Conservation (phyloP, 92 coral and sea anemone species). For the Palythoa grandiflora region DNA sequence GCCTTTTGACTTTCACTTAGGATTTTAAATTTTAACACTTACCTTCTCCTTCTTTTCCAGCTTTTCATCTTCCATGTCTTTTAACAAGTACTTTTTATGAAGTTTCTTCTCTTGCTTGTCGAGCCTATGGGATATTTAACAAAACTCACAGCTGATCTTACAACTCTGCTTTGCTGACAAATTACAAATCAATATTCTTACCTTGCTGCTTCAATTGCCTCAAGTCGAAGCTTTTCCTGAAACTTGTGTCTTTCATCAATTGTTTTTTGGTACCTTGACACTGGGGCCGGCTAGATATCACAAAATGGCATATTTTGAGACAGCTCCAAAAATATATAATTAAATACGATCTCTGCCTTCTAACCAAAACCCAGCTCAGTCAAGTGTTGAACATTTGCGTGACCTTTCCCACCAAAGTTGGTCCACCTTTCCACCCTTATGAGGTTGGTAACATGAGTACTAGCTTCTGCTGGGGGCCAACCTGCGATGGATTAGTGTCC, state of each 20-base stretch:
- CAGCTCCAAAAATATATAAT: no score
- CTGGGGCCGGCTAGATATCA: constrained; percentile 72
- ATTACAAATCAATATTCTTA: background rate
- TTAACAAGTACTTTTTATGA: constrained; percentile 82
- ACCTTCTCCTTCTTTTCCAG: constrained; percentile 86
- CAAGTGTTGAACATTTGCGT: no score
- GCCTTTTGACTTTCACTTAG: no score
- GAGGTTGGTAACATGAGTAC: no score
- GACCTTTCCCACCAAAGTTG: no score
- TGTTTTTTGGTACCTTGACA: constrained; percentile 91
- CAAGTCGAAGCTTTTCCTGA: constrained; percentile 90
- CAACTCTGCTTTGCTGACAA: background rate
- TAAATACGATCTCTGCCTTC: no score
- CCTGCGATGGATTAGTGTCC: no score
- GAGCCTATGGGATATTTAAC: constrained; percentile 49
- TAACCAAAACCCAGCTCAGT: no score
- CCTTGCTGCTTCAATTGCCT: constrained; percentile 95
- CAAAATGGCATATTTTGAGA: background rate
- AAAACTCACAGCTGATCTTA: background rate
- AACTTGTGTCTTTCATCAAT: constrained; percentile 91
- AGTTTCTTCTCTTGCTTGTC: constrained; percentile 86
- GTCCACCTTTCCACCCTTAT: no score
- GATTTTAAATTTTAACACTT: no score
- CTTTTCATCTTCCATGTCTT: constrained; percentile 83
- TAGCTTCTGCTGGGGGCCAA: no score